phyloP scores from a whole-genome alignment of 2,113 vertebrate species.

The Columba janthina region DNA sequence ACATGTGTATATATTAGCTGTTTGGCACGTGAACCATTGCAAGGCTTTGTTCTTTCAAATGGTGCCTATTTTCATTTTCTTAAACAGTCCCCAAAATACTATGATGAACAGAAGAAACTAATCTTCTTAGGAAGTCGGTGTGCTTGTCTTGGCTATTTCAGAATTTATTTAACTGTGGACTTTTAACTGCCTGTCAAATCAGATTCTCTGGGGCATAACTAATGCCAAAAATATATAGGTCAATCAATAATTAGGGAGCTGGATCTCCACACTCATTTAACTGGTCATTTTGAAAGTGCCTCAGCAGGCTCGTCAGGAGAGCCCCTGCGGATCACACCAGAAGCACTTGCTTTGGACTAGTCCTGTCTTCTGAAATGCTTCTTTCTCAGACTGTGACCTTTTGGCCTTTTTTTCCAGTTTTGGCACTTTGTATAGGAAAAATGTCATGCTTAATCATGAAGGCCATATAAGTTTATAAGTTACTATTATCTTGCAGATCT shows the following conservation, averaged over 20 bases:
- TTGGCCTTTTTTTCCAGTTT: background rate
- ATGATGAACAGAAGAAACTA: conserved; percentile 50
- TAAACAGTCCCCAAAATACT: background rate
- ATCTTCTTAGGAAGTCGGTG: conserved; percentile 30
- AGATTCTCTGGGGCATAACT: conserved; percentile 9
- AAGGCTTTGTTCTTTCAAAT: conserved; percentile 28
- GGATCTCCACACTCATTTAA: conserved; percentile 39
- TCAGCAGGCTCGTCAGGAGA: background rate
- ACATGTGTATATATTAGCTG: background rate
- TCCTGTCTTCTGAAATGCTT: conserved; percentile 14
- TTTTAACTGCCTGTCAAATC: conserved; percentile 46
- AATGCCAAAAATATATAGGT: conserved; percentile 51
- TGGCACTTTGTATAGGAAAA: conserved; percentile 26
- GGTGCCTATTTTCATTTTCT: background rate
- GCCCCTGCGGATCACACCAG: background rate
- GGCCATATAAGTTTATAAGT: background rate
- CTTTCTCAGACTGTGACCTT: background rate
- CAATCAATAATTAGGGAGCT: conserved; percentile 31
- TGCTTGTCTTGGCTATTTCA: conserved; percentile 61
- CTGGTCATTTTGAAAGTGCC: conserved; percentile 35
- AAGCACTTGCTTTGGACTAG: background rate
- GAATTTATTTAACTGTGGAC: conserved; percentile 33
- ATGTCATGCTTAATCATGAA: conserved; percentile 51
- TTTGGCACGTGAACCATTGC: background rate
- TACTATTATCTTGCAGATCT: conserved; percentile 21